Evolutionary conservation across 1,140 invertebrate genomes (phyloP), one percentile per base, ranked within the genome.

Genomic region (Ceratoteleas bidentatus): DNA sequence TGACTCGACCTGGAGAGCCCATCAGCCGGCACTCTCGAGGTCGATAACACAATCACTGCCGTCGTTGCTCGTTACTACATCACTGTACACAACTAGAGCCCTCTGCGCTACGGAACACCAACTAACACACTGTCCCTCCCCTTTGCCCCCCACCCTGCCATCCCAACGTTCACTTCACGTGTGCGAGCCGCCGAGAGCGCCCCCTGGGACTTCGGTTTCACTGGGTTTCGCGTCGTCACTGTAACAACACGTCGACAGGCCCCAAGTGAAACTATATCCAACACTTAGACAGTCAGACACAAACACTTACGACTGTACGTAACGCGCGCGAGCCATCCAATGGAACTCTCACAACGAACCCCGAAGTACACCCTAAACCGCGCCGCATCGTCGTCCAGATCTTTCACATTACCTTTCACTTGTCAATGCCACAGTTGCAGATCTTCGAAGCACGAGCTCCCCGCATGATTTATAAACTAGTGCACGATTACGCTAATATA

Each of bases 31-130:
- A 86, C 86, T 86, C 87, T 87, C 85, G 84, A 87, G 85, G 84
- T 77, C 86, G 83, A 90, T 84, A 87, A 87, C 90, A 91, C 90
- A 88, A 90, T 87, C 90, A 91, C 89, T 88, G 82, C 57, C 75
- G 83, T 86, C 50, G 76, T 85, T 61, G 69, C 24, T 84, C 45
- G 38, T 85, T 79, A 87, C 80, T 89, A 90, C 89, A 91, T 90
- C 90, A 91, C 90, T 91, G 83, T 88, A 90, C 90, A 91, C 90
- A 86, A 84, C 84, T 83, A 85, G 60, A 81, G 79, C 70, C 65
- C 69, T 66, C 69, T 85, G 66, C 60, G 66, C 60, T 65, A 53
- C 68, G 79, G 70, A 73, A 81, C 84, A 84, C 80, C 82, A 90
- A 86, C 82, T 85, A 86, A 84, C 88, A 90, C 88, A 61, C 56